These are phyloP conservation scores for Saxidomus purpurata DNA, from an alignment of 1,140 invertebrate genomes.

Conservation along the genomic window DNA sequence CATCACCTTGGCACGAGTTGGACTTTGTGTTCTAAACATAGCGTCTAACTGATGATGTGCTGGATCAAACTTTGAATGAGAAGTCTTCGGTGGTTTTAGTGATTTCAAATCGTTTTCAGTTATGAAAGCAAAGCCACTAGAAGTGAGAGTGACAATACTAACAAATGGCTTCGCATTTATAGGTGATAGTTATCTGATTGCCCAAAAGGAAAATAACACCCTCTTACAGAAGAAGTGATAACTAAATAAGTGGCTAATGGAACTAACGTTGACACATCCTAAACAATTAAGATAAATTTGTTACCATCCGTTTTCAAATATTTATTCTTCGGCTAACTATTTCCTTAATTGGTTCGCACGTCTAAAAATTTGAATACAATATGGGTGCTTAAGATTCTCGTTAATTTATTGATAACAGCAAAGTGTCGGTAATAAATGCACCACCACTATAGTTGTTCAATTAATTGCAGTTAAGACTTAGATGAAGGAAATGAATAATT, in stretches of 20 bases:
- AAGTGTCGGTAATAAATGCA: not conserved
- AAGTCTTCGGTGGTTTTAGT: not conserved
- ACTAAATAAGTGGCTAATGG: not conserved
- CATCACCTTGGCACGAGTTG: constrained; percentile 44
- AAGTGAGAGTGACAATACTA: not conserved
- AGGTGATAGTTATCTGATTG: constrained; percentile 17
- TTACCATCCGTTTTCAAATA: not conserved
- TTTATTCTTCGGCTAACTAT: not conserved
- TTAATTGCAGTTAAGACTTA: not conserved
- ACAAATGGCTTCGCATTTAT: not conserved
- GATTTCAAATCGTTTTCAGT: not conserved
- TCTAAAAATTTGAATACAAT: not conserved
- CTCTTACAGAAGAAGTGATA: not conserved
- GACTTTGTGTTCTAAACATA: constrained; percentile 27
- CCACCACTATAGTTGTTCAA: not conserved
- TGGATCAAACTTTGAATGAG: not conserved
- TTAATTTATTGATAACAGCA: not conserved
- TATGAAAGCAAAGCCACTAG: not conserved
- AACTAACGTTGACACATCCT: constrained; percentile 8
- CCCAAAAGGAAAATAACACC: not conserved
- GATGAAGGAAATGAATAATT: too few relatives aligned
- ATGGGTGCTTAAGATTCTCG: not conserved
- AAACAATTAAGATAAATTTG: not conserved
- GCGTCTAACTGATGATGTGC: not conserved
- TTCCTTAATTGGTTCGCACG: not conserved